These are phyloP conservation scores for Patella ulyssiponensis DNA, from an alignment of 2,888 invertebrate genomes.

Conservation along the genomic window DNA sequence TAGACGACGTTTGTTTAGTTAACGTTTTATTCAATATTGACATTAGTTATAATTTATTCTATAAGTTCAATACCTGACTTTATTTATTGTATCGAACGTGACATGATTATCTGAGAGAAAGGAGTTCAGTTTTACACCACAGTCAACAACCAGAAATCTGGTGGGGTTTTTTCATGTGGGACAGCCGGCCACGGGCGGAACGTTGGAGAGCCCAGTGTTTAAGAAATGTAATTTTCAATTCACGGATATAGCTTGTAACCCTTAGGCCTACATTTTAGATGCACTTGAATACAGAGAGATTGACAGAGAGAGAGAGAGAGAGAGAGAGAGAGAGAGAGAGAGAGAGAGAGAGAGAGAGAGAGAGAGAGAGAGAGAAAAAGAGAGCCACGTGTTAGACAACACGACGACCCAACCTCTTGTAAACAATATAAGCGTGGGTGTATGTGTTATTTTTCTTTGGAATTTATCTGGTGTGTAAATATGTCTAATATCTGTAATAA, in stretches of 20 bases:
- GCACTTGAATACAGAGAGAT: no score
- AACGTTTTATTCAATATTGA: no score
- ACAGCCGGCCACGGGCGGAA: background rate
- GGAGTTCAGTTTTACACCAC: background rate
- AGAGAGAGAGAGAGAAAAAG: conserved; percentile 19
- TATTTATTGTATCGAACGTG: background rate
- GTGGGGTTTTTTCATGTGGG: background rate
- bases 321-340: background rate
- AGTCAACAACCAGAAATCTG: background rate
- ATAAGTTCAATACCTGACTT: no score
- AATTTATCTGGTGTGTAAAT: no score
- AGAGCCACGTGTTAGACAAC: background rate
- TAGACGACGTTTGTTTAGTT: no score
- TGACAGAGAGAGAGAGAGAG: conserved; percentile 17
- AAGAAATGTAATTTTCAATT: background rate
- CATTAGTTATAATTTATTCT: no score
- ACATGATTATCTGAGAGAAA: background rate
- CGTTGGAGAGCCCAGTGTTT: background rate
- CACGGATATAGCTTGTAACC: background rate
- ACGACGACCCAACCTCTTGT: no score
- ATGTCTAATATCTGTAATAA: no score
- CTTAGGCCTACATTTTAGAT: no score
- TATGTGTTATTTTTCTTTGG: no score
- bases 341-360: conserved; percentile 19
- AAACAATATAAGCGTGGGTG: no score